These are phyloP conservation scores for Drosophila mercatorum DNA, from an alignment of 2,888 invertebrate genomes.

Conservation along the genomic window DNA sequence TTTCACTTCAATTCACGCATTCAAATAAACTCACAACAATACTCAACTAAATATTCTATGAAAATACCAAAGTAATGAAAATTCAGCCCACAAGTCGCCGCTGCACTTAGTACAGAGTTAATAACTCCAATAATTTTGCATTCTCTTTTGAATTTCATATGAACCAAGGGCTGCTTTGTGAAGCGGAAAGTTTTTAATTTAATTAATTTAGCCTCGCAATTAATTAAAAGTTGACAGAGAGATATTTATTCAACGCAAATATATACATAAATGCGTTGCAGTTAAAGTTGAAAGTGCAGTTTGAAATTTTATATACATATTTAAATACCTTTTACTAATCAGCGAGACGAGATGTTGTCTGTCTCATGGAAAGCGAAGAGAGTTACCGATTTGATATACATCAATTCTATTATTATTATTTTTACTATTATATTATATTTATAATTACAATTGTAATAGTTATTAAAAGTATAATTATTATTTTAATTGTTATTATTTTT, in stretches of 20 bases:
- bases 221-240: neutral
- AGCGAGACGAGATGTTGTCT: too few relatives aligned
- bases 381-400: too few relatives aligned
- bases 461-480: too few relatives aligned
- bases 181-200: too few relatives aligned
- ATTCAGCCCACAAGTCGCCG: neutral
- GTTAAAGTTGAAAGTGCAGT: neutral
- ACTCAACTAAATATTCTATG: constrained; percentile 15
- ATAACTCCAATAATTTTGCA: neutral
- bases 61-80: neutral
- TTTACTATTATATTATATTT: too few relatives aligned
- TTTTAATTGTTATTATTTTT: too few relatives aligned
- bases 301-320: too few relatives aligned
- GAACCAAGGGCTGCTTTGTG: too few relatives aligned
- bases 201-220: neutral
- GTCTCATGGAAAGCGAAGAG: too few relatives aligned
- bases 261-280: neutral
- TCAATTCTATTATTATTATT: too few relatives aligned
- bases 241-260: neutral
- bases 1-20: constrained; percentile 29
- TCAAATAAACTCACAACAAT: constrained; percentile 42
- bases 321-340: too few relatives aligned
- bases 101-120: neutral
- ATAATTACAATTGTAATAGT: too few relatives aligned
- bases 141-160: neutral